Evolutionary conservation across 2,797 vertebrate species (phyloP), one percentile per base, ranked within the genome.

Genomic region (Cossypha heuglini): DNA sequence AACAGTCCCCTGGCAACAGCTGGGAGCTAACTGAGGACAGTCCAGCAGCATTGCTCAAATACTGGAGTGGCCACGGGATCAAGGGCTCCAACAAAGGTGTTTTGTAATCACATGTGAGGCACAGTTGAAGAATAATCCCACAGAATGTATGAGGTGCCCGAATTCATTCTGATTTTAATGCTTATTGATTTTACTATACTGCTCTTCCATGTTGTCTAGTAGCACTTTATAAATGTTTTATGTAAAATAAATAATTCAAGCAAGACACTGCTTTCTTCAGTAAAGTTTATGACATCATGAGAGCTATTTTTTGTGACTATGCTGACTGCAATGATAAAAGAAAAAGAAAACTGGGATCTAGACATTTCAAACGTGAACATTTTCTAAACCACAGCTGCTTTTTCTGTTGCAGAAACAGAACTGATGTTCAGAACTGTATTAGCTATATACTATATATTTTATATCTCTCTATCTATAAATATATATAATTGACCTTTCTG

Each of bases 201-300:
- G 37, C 33, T 95, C 37, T 73, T 76, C 92, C 62, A 69, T 90
- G 87, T 91, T 81, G 62, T 94, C 87, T 91, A 62, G 82, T 91
- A 88, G 91, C 79, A 86, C 40, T 95, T 91, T 59, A 96, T 96
- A 90, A 97, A 96, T 95, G 85, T 93, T 96, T 96, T 73, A 96
- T 91, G 82, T 57, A 93, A 95, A 95, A 95, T 94, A 94, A 96
- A 96, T 95, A 94, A 96, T 94, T 90, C 75, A 96, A 75, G 91
- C 83, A 81, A 95, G 87, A 95, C 84, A 37, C 9, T 8, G n/a
- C 63, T 86, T 90, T 95, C 82, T 95, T 94, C 76, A 66, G 40
- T 88, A 73, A 91, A 88, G 92, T 93, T 96, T 90, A 93, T 96
- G 95, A 94, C 91, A 97, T 96, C 96, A 96, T 52, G 58, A 83